A percentile compares a stretch with the other conserved stretches of the same genome.
These are phyloP conservation scores for Baronia brevicornis DNA, from an alignment of 2,888 invertebrate genomes.

Conservation along the genomic window DNA sequence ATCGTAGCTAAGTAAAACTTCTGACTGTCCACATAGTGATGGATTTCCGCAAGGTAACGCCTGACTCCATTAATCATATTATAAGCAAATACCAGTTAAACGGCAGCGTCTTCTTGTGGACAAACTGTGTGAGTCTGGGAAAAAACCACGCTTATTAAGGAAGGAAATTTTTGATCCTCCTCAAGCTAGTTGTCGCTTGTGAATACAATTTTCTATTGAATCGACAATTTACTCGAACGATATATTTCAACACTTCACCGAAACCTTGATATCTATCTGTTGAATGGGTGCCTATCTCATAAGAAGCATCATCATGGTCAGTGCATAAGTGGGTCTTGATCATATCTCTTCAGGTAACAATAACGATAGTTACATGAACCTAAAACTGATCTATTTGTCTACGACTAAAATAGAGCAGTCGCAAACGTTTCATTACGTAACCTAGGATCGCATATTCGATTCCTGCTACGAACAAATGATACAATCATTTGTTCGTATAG, in stretches of 20 bases:
- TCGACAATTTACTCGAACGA: not conserved
- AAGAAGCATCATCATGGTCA: conserved; percentile 32
- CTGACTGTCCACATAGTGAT: too few species aligned
- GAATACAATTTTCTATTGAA: not conserved
- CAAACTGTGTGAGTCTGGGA: too few species aligned
- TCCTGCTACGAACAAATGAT: too few species aligned
- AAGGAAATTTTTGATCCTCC: too few species aligned
- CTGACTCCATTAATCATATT: too few species aligned
- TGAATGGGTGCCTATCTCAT: conserved; percentile 6
- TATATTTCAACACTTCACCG: not conserved
- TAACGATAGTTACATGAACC: conserved; percentile 9
- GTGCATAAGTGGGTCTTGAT: conserved; percentile 47
- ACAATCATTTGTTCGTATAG: too few species aligned
- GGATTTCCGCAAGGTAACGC: too few species aligned
- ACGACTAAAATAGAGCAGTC: not conserved
- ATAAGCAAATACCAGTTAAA: too few species aligned
- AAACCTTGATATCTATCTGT: conserved; percentile 16
- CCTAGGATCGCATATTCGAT: too few species aligned
- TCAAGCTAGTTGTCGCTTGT: not conserved
- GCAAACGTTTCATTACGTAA: not conserved
- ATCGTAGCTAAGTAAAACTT: too few species aligned
- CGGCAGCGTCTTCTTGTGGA: too few species aligned
- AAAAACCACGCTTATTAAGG: too few species aligned
- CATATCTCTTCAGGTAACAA: conserved; percentile 21
- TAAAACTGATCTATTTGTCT: conserved; percentile 12